Evolutionary conservation across 2,113 vertebrate genomes (phyloP), one percentile per base, ranked within the genome.

Genomic region (Mustelus asterias): DNA sequence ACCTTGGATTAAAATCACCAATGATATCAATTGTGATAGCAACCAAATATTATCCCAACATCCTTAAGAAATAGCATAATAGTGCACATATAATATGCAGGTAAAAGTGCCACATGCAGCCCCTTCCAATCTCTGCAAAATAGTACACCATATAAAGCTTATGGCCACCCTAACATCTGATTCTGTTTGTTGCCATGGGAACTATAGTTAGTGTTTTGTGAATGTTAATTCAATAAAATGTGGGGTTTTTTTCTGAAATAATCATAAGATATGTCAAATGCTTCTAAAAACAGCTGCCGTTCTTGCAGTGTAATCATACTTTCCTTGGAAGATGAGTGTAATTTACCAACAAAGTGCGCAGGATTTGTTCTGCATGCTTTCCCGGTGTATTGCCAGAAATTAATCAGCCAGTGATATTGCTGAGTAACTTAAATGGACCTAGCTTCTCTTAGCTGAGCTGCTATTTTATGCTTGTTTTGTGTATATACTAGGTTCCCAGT

Each of bases 401-500:
- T 95, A 72, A 48, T 95, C 94, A 95, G 11, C 69, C 67, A 95
- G 67, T 95, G 94, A 72, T 72, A 69, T 95, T 95, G 69, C 69
- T 95, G 67, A 95, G 41, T 95, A 70, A 76, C 94, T 54, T 76
- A 95, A 95, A 72, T 69, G 65, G 22, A 41, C 69, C 67, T 26
- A 54, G 94, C 26, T 95, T 54, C 69, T 3, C 69, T 48, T 72
- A 26, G n/a, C 41, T 95, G 24, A 70, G 65, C 65, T 69, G 20
- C n/a, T 11, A 41, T 94, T 70, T 94, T 94, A 94, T 94, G 16
- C 24, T 70, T 95, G 60, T 65, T 69, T 41, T 69, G n/a, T 67
- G 48, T 72, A 33, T 7, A 44, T 54, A 44, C 69, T 26, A 8
- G 3, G 26, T 95, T 95, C 67, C 37, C 29, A 13, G 24, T 76